Base-by-base conservation (phyloP, 2,113 vertebrate species). In the Scatophagus argus region DNA sequence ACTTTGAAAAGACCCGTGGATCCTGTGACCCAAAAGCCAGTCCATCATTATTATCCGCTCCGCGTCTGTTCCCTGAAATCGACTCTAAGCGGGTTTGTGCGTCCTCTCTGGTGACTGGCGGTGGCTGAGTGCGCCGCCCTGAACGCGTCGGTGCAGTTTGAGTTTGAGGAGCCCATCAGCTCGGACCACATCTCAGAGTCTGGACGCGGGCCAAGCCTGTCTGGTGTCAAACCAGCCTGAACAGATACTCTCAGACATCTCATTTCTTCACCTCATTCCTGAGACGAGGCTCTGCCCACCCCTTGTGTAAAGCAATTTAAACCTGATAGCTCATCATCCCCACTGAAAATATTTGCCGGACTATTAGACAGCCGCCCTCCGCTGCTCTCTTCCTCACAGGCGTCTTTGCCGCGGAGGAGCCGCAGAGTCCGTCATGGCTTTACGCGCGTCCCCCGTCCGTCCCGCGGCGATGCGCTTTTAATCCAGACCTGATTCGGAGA, bases 241-340 rank as follows among this genome's bases (percentile, higher is more conserved):
- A 93, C 93, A 95, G 91, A 94, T 94, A 91, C 91, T 89, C 81
- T 76, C 69, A 93, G 91, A 92, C 94, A 80, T 90, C 90, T 94
- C 83, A 86, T 91, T 91, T 90, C 89, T 94, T 84, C 93, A 82
- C 86, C 87, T 92, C 92, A 94, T 93, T 93, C 92, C 92, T 88
- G 87, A 92, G 88, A 56, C 88, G 88, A 84, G 83, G 81, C 88
- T 87, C 82, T 88, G 78, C 91, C 92, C 93, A 86, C 91, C 91
- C 92, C 88, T 87, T 68, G 87, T 85, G 84, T 81, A 82, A 67
- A 93, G 88, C 90, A 78, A 81, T 92, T 87, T 93, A 88, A 92
- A 93, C 83, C 91, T 88, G 92, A 94, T 86, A 90, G 90, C 79
- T 80, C 91, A 88, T 89, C 89, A 86, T 89, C 85, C 82, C 51